Conservation (phyloP, 2,113 vertebrate genomes). For the Peromyscus californicus region DNA sequence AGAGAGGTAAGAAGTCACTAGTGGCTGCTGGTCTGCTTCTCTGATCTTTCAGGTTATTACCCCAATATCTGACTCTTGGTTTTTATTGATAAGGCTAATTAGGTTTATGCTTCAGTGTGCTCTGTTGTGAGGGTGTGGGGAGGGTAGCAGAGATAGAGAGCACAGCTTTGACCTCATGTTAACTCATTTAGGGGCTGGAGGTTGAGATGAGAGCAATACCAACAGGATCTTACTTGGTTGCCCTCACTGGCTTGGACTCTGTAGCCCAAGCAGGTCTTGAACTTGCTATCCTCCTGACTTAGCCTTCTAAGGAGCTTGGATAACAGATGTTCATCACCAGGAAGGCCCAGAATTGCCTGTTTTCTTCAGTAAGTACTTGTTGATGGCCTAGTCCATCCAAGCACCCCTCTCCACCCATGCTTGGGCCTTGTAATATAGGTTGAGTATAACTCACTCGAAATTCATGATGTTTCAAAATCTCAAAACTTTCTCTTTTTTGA, state of each 20-base stretch:
- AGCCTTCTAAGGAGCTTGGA: not conserved
- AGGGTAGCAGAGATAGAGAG: too few relatives aligned
- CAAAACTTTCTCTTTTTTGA: not conserved
- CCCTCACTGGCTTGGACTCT: not conserved
- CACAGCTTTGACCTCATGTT: not conserved
- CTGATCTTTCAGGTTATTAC: too few relatives aligned
- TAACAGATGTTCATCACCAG: not conserved
- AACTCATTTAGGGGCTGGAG: accelerated
- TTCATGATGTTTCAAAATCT: not conserved
- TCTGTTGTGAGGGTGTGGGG: not conserved
- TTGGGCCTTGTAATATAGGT: not conserved
- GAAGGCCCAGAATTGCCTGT: not conserved
- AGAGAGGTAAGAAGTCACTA: too few relatives aligned
- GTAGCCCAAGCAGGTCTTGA: not conserved
- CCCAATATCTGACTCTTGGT: too few relatives aligned
- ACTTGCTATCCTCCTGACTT: not conserved
- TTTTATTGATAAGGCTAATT: too few relatives aligned
- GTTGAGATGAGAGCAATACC: not conserved
- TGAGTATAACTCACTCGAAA: not conserved
- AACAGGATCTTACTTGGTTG: not conserved
- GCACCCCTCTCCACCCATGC: too few relatives aligned
- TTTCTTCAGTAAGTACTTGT: not conserved
- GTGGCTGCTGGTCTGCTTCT: too few relatives aligned
- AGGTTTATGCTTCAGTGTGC: not conserved
- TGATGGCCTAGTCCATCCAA: not conserved